Conservation (phyloP, 2,888 invertebrate genomes). For the Hirtodrosophila cameraria region DNA sequence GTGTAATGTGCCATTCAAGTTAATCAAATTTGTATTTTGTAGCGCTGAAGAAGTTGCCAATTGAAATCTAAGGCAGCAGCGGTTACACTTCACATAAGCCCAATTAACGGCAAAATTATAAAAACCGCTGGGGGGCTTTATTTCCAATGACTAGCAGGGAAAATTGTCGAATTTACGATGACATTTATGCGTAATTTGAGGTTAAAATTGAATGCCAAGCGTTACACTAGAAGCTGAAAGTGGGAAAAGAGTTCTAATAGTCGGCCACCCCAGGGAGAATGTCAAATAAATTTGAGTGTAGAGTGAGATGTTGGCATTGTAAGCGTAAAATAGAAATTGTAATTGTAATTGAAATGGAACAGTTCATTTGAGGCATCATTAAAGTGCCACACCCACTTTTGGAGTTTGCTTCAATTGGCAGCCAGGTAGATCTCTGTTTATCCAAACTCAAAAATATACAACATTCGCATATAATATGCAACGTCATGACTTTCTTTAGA, state of each 20-base stretch:
- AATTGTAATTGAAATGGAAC: constrained; percentile 58
- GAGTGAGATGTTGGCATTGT: constrained; percentile 36
- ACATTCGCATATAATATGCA: constrained; percentile 48
- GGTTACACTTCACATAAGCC: neutral
- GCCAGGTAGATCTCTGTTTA: constrained; percentile 38
- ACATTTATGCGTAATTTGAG: constrained; percentile 75
- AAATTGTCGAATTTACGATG: constrained; percentile 77
- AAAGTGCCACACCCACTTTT: constrained; percentile 73
- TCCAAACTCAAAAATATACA: constrained; percentile 16
- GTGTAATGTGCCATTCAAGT: no score
- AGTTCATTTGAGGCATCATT: constrained; percentile 77
- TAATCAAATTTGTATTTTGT: no score
- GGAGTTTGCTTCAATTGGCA: constrained; percentile 8
- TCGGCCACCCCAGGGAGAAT: constrained; percentile 48
- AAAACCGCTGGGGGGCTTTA: constrained; percentile 34
- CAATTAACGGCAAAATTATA: neutral
- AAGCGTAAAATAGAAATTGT: no score
- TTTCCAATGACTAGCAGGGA: constrained; percentile 42
- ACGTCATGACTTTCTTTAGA: constrained; percentile 64
- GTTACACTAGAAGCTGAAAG: constrained; percentile 6
- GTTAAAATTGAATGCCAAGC: constrained; percentile 51
- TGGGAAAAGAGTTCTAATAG: constrained; percentile 40
- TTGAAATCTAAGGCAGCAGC: no score
- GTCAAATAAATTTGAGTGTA: constrained; percentile 76
- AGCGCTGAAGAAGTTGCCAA: no score